phyloP scores from a whole-genome alignment of 1,140 invertebrate species.

The Tribolium madens region DNA sequence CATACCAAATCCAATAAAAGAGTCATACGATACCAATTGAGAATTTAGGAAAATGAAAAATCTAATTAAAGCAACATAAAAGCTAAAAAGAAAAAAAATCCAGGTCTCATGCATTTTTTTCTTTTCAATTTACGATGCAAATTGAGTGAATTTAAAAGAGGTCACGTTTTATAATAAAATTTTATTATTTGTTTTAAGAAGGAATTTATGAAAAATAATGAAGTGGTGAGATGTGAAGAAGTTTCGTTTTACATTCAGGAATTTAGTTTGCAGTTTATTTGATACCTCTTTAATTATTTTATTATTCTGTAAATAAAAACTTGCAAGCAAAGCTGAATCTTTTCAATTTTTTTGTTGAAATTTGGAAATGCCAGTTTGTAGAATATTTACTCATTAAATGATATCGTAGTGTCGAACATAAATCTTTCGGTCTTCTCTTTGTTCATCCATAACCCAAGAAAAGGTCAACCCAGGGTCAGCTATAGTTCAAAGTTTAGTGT shows the following conservation, averaged over 20 bases:
- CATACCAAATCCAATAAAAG: slow-evolving; percentile 39
- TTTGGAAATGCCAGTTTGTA: neutral
- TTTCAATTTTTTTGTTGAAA: no score
- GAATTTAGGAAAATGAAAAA: slow-evolving; percentile 25
- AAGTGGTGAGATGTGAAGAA: neutral
- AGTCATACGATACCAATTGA: slow-evolving; percentile 34
- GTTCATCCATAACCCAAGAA: neutral
- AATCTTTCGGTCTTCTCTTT: neutral
- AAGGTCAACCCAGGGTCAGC: neutral
- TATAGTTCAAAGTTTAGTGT: neutral
- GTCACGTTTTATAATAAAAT: slow-evolving; percentile 18
- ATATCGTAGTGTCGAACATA: neutral
- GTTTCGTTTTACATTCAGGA: slow-evolving; percentile 1
- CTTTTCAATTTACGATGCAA: slow-evolving; percentile 33
- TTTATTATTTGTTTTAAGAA: slow-evolving; percentile 15
- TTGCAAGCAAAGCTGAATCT: no score
- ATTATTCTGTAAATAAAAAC: no score
- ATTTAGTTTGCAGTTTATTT: neutral
- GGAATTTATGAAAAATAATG: slow-evolving; percentile 29
- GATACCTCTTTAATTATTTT: neutral
- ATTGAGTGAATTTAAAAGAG: slow-evolving; percentile 32
- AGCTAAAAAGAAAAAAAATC: slow-evolving; percentile 21
- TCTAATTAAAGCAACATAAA: slow-evolving; percentile 29
- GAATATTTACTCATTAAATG: neutral
- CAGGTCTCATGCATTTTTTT: slow-evolving; percentile 35